These are phyloP conservation scores for Cherax destructor DNA, from an alignment of 1,140 invertebrate species.

Conservation along the genomic window DNA sequence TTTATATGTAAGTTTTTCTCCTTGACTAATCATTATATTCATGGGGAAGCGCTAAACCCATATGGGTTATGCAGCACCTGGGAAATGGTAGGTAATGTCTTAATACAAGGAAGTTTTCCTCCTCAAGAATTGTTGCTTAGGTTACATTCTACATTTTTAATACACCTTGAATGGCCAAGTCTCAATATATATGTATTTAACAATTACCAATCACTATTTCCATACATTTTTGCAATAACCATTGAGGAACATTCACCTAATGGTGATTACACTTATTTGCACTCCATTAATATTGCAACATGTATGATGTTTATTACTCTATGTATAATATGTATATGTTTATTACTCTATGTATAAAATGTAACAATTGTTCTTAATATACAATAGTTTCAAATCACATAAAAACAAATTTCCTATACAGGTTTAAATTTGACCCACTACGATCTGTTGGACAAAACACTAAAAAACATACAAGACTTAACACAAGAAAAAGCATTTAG, in stretches of 20 bases:
- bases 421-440: not conserved
- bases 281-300: not conserved
- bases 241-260: not conserved
- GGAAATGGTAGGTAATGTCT: no score
- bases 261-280: conserved; percentile 3
- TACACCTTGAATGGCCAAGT: not conserved
- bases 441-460: not conserved
- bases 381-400: conserved; percentile 2
- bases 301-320: not conserved
- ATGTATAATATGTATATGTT: not conserved
- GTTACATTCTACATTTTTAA: not conserved
- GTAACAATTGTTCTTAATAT: not conserved
- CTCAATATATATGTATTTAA: not conserved
- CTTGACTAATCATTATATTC: no score
- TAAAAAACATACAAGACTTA: not conserved
- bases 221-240: not conserved
- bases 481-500: not conserved
- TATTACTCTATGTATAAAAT: no score
- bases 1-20: not conserved
- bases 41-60: no score
- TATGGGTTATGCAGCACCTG: no score
- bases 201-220: not conserved
- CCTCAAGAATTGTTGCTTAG: not conserved
- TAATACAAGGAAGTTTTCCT: no score
- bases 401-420: not conserved